Evolutionary conservation across 2,888 invertebrate species (phyloP).

Genomic region (Macrophya annulata): DNA sequence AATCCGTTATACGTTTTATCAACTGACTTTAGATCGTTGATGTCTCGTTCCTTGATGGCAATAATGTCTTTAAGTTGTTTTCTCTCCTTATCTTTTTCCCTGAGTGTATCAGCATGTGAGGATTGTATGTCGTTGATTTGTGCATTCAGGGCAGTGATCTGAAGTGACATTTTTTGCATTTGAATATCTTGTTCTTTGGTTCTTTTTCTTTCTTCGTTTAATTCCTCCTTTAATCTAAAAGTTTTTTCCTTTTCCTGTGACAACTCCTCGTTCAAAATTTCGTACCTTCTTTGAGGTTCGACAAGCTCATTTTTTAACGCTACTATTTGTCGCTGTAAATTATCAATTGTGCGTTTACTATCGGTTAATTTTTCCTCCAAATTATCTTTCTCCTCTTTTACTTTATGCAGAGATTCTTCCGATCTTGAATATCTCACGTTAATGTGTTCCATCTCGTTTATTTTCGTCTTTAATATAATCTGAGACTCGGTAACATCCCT

Average conservation of each 20-base stretch:
- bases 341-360: conserved; percentile 66
- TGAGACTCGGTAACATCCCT: conserved; percentile 67
- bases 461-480: conserved; percentile 63
- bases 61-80: conserved; percentile 69
- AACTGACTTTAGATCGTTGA: conserved; percentile 71
- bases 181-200: conserved; percentile 70
- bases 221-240: conserved; percentile 69
- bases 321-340: conserved; percentile 70
- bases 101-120: conserved; percentile 67
- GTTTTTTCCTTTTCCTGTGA: conserved; percentile 69
- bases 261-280: conserved; percentile 71
- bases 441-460: conserved; percentile 67
- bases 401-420: conserved; percentile 68
- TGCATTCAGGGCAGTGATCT: conserved; percentile 68
- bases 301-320: conserved; percentile 71
- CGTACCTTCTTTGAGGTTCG: conserved; percentile 73
- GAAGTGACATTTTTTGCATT: conserved; percentile 69
- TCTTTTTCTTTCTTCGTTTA: conserved; percentile 67
- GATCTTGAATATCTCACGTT: conserved; percentile 62
- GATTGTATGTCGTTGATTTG: conserved; percentile 70
- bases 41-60: conserved; percentile 69
- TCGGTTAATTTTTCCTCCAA: conserved; percentile 71
- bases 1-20: background rate
- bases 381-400: conserved; percentile 70
- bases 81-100: conserved; percentile 69